phyloP scores from a whole-genome alignment of 2,888 invertebrate species.

The Serripes groenlandicus region DNA sequence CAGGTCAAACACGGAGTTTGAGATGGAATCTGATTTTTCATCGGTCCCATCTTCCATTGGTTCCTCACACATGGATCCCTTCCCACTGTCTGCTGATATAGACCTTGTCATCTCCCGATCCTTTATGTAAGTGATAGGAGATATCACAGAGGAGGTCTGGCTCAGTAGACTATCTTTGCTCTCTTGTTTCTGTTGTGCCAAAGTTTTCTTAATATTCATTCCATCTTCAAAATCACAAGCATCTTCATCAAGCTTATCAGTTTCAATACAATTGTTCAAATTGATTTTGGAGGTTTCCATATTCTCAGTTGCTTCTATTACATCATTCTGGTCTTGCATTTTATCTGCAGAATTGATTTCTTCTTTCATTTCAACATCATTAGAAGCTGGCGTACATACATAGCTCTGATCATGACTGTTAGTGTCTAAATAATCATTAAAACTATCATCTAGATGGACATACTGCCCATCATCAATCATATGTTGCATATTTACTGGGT shows the following conservation, averaged over 20 bases:
- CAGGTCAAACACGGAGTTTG: not conserved
- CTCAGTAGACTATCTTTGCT: slow-evolving; percentile 78
- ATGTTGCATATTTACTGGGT: slow-evolving; percentile 67
- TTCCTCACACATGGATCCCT: slow-evolving; percentile 76
- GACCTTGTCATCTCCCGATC: slow-evolving; percentile 70
- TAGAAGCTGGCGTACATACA: slow-evolving; percentile 1
- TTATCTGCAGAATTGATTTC: not conserved
- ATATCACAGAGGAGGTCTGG: slow-evolving; percentile 65
- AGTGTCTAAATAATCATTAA: slow-evolving; percentile 40
- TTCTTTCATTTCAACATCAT: slow-evolving; percentile 16
- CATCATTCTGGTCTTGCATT: slow-evolving; percentile 38
- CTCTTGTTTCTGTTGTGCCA: slow-evolving; percentile 66
- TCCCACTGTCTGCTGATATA: slow-evolving; percentile 78
- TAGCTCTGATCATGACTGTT: slow-evolving; percentile 5
- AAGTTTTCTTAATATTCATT: slow-evolving; percentile 28
- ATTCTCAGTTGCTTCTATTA: not conserved
- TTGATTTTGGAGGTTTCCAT: slow-evolving; percentile 30
- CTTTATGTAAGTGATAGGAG: slow-evolving; percentile 41
- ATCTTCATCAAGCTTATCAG: slow-evolving; percentile 60
- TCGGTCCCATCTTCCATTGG: slow-evolving; percentile 42
- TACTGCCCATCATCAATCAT: slow-evolving; percentile 43
- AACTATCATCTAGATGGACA: slow-evolving; percentile 50
- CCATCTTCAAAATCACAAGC: slow-evolving; percentile 8
- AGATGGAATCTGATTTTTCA: not conserved
- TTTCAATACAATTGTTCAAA: slow-evolving; percentile 71